These are phyloP conservation scores for Noctua pronuba DNA, from an alignment of 2,888 invertebrate genomes.

Conservation along the genomic window DNA sequence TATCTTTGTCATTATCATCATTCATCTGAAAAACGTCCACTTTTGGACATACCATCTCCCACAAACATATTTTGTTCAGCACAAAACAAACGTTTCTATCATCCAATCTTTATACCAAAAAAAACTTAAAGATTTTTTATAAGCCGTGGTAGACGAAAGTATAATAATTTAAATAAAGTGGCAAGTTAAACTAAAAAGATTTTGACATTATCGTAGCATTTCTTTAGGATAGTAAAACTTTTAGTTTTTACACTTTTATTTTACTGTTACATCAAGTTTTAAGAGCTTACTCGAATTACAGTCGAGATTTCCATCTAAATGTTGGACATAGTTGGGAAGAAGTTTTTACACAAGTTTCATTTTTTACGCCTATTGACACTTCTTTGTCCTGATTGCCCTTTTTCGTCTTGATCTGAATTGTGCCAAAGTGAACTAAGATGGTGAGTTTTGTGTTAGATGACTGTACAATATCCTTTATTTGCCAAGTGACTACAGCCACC, in stretches of 20 bases:
- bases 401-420: background rate
- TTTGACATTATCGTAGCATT: constrained; percentile 21
- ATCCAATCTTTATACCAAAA: too few relatives aligned
- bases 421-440: background rate
- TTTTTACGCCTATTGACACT: background rate
- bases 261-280: constrained; percentile 27
- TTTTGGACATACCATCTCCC: too few relatives aligned
- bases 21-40: background rate
- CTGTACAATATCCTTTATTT: background rate
- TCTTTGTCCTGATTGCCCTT: background rate
- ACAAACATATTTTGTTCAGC: background rate
- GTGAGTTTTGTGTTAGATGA: background rate
- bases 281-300: constrained; percentile 27
- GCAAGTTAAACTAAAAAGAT: constrained; percentile 15
- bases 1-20: background rate
- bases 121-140: background rate
- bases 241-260: constrained; percentile 23
- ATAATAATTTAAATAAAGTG: constrained; percentile 20
- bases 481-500: background rate
- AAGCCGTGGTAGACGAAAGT: background rate
- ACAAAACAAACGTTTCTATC: background rate
- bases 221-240: constrained; percentile 16
- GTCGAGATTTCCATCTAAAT: constrained; percentile 19
- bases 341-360: background rate
- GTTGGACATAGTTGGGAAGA: constrained; percentile 9